Base-by-base conservation (phyloP, 2,888 invertebrate species). In the Caenorhabditis angaria region DNA sequence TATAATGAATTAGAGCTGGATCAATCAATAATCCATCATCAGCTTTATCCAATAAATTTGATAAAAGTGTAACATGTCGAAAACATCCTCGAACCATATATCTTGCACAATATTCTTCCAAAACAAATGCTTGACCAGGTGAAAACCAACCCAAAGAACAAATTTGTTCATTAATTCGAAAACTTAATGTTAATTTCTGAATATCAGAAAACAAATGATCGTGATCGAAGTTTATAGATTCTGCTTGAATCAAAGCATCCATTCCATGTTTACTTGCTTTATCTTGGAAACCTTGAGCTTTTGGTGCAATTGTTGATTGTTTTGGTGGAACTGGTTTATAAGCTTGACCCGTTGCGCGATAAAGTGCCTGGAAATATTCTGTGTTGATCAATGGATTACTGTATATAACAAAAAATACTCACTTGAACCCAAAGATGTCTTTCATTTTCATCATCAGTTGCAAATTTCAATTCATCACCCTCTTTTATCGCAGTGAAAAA, bases 91-190 rank as follows among this genome's bases (percentile, higher is more conserved):
- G 91, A 0, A 97, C 97, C 56, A 97, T 97, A 88, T 99, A 99
- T 82, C 93, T 91, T 8, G 97, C 97, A 88, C 96, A 97, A 90
- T 99, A 96, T 89, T 96, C 96, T 88, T 99, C 99, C 82, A 99
- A 90, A 14, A 97, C 96, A 89, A 97, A 99, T 62, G 97, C 93
- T 91, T 99, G 99, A 0, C 97, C 97, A 0, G 99, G 97, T 85
- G 97, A 97, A 89, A 99, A 97, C 99, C 99, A 99, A 82, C 99
- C 99, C 92, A 99, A 90, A 70, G 97, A 97, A 88, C 96, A 96
- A 88, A 95, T 97, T n/a, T 95, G 95, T 90, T 99, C 99, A 88
- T 93, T 94, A 75, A 99, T 91, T 85, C 99, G 92, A 89, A 94
- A 97, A 88, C 97, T 96, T 83, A 99, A 90, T 0, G 97, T 94